Evolutionary conservation across 2,113 vertebrate species (phyloP).

Genomic region (Microcebus ravelobensis): DNA sequence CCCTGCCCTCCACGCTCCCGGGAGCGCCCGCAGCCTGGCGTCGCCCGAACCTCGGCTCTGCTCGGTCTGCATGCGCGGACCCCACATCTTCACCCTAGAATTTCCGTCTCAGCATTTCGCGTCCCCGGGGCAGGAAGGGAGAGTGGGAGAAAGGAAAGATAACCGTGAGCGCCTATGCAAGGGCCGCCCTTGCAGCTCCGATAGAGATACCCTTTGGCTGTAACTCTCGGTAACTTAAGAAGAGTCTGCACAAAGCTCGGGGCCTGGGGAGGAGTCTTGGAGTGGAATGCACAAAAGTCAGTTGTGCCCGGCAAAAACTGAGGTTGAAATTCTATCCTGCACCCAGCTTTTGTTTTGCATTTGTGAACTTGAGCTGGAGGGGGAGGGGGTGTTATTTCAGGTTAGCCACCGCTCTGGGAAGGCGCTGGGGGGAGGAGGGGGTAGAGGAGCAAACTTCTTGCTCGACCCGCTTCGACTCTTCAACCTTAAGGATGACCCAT

Average conservation of each 20-base stretch:
- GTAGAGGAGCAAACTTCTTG: not conserved
- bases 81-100: not conserved
- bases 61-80: not conserved
- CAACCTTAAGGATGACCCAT: not conserved
- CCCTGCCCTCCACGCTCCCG: not conserved
- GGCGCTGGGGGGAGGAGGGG: not conserved
- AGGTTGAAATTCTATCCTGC: not conserved
- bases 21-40: not conserved
- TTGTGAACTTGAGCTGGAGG: not conserved
- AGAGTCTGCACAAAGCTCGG: not conserved
- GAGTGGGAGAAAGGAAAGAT: not conserved
- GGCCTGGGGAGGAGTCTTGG: not conserved
- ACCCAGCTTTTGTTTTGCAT: not conserved
- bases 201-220: not conserved
- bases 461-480: not conserved
- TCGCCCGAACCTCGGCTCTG: not conserved
- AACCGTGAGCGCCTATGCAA: not conserved
- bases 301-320: not conserved
- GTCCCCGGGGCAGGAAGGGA: not conserved
- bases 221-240: slow-evolving; percentile 2
- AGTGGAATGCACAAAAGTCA: slow-evolving; percentile 8
- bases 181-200: not conserved
- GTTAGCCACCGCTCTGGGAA: slow-evolving; percentile 1
- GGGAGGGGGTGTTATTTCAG: slow-evolving; percentile 3
- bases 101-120: not conserved